Evolutionary conservation across 2,888 invertebrate species (phyloP).

Genomic region (Lathronympha strigana): DNA sequence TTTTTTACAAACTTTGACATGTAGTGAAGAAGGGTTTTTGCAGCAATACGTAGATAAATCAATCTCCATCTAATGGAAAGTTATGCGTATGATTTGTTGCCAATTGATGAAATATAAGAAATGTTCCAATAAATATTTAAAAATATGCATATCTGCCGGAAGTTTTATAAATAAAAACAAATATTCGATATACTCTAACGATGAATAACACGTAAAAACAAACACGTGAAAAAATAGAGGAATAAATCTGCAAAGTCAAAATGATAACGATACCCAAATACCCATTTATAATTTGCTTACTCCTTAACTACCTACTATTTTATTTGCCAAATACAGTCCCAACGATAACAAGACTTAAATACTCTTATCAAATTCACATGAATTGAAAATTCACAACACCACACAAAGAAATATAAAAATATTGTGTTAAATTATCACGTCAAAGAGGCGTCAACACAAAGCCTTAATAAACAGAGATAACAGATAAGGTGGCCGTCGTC

Average conservation of each 20-base stretch:
- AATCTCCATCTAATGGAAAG: not conserved
- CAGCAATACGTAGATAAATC: not conserved
- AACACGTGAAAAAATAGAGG: not conserved
- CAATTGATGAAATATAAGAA: no score
- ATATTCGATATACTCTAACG: no score
- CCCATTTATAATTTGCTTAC: slow-evolving; percentile 2
- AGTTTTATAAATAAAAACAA: no score
- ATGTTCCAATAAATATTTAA: no score
- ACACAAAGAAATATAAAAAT: slow-evolving; percentile 59
- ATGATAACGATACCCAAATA: not conserved
- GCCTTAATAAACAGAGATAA: slow-evolving; percentile 69
- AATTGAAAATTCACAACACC: slow-evolving; percentile 28
- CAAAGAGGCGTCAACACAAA: slow-evolving; percentile 61
- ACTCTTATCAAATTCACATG: slow-evolving; percentile 17
- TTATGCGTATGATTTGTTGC: no score
- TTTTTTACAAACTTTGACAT: no score
- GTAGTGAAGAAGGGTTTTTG: no score
- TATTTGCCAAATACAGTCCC: not conserved
- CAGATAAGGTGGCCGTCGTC: slow-evolving; percentile 58
- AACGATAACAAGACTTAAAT: slow-evolving; percentile 10
- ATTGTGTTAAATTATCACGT: slow-evolving; percentile 71
- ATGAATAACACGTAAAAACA: no score
- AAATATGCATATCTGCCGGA: no score
- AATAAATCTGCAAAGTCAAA: not conserved
- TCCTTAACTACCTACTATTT: not conserved